Percentiles rank a stretch among this genome's conserved stretches.
phyloP scores from a whole-genome alignment of 2,113 vertebrate species.

The Pseudonaja textilis region DNA sequence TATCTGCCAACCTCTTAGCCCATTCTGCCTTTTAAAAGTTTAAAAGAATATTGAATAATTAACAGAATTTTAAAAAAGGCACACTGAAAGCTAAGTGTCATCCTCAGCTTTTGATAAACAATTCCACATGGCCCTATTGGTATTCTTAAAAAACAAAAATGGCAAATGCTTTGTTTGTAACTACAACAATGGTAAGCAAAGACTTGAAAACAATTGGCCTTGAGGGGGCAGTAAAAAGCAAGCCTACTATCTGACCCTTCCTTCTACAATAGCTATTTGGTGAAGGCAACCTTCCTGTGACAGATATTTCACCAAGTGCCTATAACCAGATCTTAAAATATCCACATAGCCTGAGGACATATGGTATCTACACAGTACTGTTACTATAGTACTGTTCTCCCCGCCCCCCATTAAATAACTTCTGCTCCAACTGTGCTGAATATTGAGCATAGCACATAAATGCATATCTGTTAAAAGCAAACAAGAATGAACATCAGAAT shows the following conservation, averaged over 20 bases:
- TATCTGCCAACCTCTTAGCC: neutral
- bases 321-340: neutral
- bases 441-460: neutral
- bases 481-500: slow-evolving; percentile 19
- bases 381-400: neutral
- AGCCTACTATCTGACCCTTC: neutral
- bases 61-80: neutral
- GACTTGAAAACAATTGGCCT: neutral
- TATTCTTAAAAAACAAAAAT: neutral
- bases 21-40: neutral
- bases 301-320: neutral
- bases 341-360: neutral
- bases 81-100: neutral
- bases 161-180: neutral
- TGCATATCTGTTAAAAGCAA: slow-evolving; percentile 37
- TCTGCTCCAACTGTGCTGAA: slow-evolving; percentile 10
- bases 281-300: neutral
- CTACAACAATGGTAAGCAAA: neutral
- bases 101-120: neutral
- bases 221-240: neutral
- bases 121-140: neutral
- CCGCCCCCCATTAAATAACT: slow-evolving; percentile 8
- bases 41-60: neutral
- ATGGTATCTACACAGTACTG: neutral
- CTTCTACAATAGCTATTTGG: neutral